Percentiles rank a stretch among this genome's conserved stretches.
phyloP scores from a whole-genome alignment of 2,113 vertebrate genomes.

The Oenanthe melanoleuca region DNA sequence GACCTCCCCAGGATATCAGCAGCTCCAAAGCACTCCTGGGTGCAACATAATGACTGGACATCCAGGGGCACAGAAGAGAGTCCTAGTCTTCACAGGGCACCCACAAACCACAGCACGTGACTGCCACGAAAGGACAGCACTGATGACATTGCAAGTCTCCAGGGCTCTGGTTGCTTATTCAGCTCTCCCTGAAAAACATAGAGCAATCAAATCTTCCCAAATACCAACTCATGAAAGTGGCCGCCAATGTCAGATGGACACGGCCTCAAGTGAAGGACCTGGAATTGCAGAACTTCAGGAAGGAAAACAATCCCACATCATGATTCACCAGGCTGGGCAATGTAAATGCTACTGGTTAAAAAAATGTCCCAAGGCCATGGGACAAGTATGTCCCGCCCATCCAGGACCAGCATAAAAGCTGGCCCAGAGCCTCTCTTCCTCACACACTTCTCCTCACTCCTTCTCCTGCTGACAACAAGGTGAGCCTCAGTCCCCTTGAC shows the following conservation, averaged over 20 bases:
- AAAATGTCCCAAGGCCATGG: neutral
- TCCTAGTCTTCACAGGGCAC: no score
- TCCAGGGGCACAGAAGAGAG: fast-evolving
- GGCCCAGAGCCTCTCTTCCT: no score
- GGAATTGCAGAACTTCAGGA: fast-evolving
- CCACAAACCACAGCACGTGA: fast-evolving
- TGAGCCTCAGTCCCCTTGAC: no score
- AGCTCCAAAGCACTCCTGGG: neutral
- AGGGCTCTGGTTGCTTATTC: neutral
- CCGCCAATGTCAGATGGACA: neutral
- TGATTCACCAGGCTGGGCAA: neutral
- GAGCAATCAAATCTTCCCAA: neutral
- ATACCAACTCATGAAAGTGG: neutral
- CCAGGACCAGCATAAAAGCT: no score
- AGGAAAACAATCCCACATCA: neutral
- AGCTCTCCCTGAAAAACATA: fast-evolving
- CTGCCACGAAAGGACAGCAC: no score
- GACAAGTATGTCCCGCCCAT: neutral
- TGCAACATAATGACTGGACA: neutral
- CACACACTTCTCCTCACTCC: no score
- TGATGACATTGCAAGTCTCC: neutral
- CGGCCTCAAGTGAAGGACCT: fast-evolving
- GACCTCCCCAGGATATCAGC: neutral
- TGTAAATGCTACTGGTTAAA: fast-evolving
- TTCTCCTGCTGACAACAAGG: no score